Evolutionary conservation across 2,113 vertebrate genomes (phyloP).

Genomic region (Oenanthe oenanthe): DNA sequence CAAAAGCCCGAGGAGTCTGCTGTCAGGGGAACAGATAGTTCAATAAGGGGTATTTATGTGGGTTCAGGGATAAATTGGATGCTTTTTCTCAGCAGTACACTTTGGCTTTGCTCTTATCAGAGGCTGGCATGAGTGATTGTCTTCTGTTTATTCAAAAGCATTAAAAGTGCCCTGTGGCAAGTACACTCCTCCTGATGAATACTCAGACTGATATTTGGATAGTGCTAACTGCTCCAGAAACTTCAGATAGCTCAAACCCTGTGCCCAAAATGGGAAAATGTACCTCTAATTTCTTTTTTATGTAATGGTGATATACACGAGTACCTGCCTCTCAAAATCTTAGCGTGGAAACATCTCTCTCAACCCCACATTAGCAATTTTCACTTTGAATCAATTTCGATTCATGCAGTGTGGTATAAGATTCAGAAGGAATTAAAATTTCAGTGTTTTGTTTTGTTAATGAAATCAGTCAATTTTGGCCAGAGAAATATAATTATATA

Average conservation of each 20-base stretch:
- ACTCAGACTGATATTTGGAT: not conserved
- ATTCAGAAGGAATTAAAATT: not conserved
- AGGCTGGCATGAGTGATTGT: not conserved
- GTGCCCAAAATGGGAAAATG: not conserved
- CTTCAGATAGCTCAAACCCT: not conserved
- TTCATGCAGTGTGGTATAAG: not conserved
- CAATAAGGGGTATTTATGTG: not conserved
- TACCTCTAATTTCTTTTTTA: not conserved
- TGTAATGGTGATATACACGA: accelerated
- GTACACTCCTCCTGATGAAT: not conserved
- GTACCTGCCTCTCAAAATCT: not conserved
- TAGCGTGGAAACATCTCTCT: not conserved
- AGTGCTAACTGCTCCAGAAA: not conserved
- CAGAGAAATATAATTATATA: not conserved
- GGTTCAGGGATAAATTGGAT: not conserved
- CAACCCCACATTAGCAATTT: not conserved
- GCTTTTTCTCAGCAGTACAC: not conserved
- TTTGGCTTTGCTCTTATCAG: not conserved
- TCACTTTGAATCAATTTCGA: not conserved
- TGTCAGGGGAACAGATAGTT: not conserved
- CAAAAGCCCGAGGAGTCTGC: not conserved
- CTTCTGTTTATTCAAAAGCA: not conserved
- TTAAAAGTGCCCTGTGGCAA: not conserved
- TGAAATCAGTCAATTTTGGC: not conserved
- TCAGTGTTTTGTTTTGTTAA: not conserved